phyloP scores from a whole-genome alignment of 2,888 invertebrate species.

The Epistrophella euchroma region DNA sequence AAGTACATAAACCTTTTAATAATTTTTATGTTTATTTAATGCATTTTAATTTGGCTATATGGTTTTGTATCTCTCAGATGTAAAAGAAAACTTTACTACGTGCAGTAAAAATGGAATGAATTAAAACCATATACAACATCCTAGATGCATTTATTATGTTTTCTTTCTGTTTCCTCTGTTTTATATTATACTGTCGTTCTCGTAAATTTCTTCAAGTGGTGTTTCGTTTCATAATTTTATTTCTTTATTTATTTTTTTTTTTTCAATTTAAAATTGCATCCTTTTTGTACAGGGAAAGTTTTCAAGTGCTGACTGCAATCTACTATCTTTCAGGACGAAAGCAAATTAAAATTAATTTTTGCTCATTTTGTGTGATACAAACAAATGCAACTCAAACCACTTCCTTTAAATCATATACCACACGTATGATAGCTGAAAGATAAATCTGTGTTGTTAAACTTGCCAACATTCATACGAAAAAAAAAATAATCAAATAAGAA shows the following conservation, averaged over 20 bases:
- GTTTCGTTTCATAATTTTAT: slow-evolving; percentile 48
- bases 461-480: slow-evolving; percentile 9
- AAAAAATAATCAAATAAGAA: slow-evolving; percentile 20
- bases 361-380: slow-evolving; percentile 69
- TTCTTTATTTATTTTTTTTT: background rate
- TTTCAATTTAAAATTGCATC: slow-evolving; percentile 24
- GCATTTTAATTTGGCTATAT: background rate
- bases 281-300: background rate
- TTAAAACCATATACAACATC: slow-evolving; percentile 5
- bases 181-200: background rate
- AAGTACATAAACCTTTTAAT: too few relatives aligned
- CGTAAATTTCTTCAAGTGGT: slow-evolving; percentile 52
- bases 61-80: background rate
- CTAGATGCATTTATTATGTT: slow-evolving; percentile 48
- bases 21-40: slow-evolving; percentile 1
- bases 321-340: slow-evolving; percentile 10
- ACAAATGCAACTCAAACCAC: slow-evolving; percentile 36
- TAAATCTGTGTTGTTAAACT: slow-evolving; percentile 18
- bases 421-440: background rate
- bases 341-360: slow-evolving; percentile 64
- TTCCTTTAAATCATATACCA: background rate
- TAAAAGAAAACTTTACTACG: background rate
- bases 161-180: slow-evolving; percentile 60
- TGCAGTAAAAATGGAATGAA: slow-evolving; percentile 1
- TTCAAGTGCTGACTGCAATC: slow-evolving; percentile 37